phyloP scores from a whole-genome alignment of 2,888 invertebrate species.

The Lithodes maja region DNA sequence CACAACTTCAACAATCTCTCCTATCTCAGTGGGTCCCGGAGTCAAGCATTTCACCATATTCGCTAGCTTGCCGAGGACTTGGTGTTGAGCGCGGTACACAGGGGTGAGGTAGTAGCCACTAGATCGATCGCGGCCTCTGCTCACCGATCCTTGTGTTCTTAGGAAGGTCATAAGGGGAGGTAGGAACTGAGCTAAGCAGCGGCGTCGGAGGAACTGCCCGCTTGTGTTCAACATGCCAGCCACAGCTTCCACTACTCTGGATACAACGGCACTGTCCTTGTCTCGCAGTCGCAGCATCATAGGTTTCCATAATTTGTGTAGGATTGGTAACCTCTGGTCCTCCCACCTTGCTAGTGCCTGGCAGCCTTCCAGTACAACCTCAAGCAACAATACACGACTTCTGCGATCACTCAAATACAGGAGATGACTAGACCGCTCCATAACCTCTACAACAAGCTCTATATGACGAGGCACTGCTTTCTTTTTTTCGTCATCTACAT shows the following conservation, averaged over 20 bases:
- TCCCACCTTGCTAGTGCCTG: conserved; percentile 48
- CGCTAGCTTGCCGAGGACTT: conserved; percentile 4
- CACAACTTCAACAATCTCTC: conserved; percentile 13
- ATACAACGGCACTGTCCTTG: conserved; percentile 48
- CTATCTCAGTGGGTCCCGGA: not conserved
- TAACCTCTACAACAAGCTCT: conserved; percentile 45
- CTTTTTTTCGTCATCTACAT: conserved; percentile 20
- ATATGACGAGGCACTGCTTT: conserved; percentile 41
- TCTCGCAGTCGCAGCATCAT: conserved; percentile 53
- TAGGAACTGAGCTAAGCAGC: conserved; percentile 49
- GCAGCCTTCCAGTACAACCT: conserved; percentile 50
- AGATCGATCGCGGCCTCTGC: not conserved
- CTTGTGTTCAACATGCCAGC: conserved; percentile 54
- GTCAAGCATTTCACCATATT: not conserved
- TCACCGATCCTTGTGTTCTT: conserved; percentile 16
- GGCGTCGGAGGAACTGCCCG: conserved; percentile 51
- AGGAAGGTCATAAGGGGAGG: conserved; percentile 47
- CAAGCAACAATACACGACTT: conserved; percentile 38
- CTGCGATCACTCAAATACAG: conserved; percentile 46
- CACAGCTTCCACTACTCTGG: conserved; percentile 31
- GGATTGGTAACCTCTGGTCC: conserved; percentile 53
- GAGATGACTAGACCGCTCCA: conserved; percentile 58
- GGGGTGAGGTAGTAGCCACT: conserved; percentile 41
- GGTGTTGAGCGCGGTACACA: conserved; percentile 14
- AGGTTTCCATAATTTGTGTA: conserved; percentile 68